Percentiles rank a stretch among this genome's conserved stretches.
Conservation (phyloP, 1,140 invertebrate genomes). For the Forficula auricularia region DNA sequence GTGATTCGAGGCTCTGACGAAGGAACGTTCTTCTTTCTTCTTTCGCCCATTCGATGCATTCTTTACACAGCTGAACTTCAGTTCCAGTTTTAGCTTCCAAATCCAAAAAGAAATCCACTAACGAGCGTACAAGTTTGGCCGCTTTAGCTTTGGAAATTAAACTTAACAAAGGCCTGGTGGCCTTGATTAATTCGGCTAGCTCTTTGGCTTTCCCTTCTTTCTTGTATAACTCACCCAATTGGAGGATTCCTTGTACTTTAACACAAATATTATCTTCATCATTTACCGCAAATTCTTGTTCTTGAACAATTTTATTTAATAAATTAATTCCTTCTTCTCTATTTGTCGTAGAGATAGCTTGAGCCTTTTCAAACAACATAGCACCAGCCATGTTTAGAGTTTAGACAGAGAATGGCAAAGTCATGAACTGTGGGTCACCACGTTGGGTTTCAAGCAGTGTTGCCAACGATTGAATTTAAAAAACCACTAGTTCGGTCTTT, state of each 20-base stretch:
- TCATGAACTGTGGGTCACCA: too few species aligned
- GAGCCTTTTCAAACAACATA: slow-evolving; percentile 65
- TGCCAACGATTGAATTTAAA: too few species aligned
- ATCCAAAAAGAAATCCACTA: slow-evolving; percentile 95
- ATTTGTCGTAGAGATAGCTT: slow-evolving; percentile 47
- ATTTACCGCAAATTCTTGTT: slow-evolving; percentile 49
- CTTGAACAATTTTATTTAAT: slow-evolving; percentile 50
- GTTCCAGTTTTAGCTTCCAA: slow-evolving; percentile 85
- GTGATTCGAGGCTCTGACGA: slow-evolving; percentile 83
- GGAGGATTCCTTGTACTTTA: slow-evolving; percentile 78
- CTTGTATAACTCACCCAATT: slow-evolving; percentile 75
- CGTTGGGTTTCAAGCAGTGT: too few species aligned
- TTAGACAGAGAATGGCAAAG: too few species aligned
- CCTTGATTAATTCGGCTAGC: slow-evolving; percentile 80
- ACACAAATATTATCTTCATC: slow-evolving; percentile 72
- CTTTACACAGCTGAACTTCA: slow-evolving; percentile 75
- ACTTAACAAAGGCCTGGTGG: slow-evolving; percentile 81
- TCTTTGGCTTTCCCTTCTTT: slow-evolving; percentile 86
- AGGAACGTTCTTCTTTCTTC: slow-evolving; percentile 93
- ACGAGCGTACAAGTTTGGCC: slow-evolving; percentile 85
- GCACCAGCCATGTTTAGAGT: slow-evolving; percentile 66
- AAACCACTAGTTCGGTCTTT: too few species aligned
- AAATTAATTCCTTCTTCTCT: slow-evolving; percentile 45
- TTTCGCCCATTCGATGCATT: slow-evolving; percentile 99
- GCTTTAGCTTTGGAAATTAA: slow-evolving; percentile 97